Percentiles rank a stretch among this genome's conserved stretches.
These are phyloP conservation scores for Fragum fragum DNA, from an alignment of 2,888 invertebrate genomes.

Conservation along the genomic window DNA sequence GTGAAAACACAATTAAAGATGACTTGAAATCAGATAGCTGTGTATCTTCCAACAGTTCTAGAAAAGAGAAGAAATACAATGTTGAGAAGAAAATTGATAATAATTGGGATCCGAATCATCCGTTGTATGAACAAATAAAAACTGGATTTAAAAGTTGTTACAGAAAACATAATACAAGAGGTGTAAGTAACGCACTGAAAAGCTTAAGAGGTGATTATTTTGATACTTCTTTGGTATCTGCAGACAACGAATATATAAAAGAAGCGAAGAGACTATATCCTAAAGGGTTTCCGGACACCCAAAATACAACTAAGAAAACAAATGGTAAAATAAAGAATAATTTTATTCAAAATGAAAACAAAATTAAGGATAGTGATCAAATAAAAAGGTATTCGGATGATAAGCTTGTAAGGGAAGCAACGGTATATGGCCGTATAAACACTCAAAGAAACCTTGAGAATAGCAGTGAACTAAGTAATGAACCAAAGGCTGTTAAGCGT, in stretches of 20 bases:
- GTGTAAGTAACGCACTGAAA: conserved; percentile 19
- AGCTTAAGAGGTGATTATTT: conserved; percentile 15
- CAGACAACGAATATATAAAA: conserved; percentile 41
- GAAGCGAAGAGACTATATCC: conserved; percentile 51
- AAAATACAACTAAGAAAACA: background rate
- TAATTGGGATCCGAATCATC: conserved; percentile 40
- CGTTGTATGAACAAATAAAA: conserved; percentile 45
- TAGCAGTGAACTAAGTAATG: background rate
- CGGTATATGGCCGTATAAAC: background rate
- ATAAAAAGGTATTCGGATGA: background rate
- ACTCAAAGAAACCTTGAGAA: background rate
- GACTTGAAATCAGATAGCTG: background rate
- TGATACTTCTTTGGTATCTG: conserved; percentile 26
- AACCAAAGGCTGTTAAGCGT: background rate
- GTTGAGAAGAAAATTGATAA: conserved; percentile 42
- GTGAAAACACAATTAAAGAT: background rate
- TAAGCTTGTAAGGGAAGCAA: background rate
- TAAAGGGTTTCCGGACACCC: conserved; percentile 22
- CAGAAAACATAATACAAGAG: conserved; percentile 8
- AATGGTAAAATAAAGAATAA: background rate
- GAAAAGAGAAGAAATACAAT: conserved; percentile 6
- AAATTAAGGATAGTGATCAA: background rate
- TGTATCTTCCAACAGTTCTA: background rate
- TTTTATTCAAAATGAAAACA: background rate
- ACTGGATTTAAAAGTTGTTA: conserved; percentile 38